Conservation (phyloP, 2,797 vertebrate genomes). For the Pterois miles region DNA sequence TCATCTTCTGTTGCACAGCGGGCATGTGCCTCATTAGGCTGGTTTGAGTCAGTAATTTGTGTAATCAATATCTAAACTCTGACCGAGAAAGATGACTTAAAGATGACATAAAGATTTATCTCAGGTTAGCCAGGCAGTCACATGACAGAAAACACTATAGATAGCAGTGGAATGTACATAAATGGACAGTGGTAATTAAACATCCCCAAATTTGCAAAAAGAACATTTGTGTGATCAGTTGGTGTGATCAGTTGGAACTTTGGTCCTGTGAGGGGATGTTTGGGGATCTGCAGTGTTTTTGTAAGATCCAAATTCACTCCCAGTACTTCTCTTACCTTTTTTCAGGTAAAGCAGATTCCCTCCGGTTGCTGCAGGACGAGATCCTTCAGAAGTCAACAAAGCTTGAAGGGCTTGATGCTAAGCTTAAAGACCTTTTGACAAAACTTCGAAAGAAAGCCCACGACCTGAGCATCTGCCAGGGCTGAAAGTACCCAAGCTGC, state of each 20-base stretch:
- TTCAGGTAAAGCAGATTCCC: slow-evolving; percentile 86
- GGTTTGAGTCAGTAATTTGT: background rate
- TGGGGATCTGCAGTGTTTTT: background rate
- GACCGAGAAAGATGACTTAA: background rate
- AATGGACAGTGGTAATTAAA: background rate
- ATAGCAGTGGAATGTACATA: background rate
- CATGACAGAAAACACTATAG: slow-evolving; percentile 93
- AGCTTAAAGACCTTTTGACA: slow-evolving; percentile 77
- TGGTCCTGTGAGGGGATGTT: background rate
- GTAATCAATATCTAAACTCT: background rate
- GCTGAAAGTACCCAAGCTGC: slow-evolving; percentile 25
- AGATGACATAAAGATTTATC: background rate
- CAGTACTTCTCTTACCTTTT: background rate
- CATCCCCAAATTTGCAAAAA: background rate
- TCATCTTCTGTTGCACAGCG: too few species aligned
- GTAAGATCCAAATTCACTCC: background rate
- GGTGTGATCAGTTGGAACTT: background rate
- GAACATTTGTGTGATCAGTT: background rate
- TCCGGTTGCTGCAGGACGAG: slow-evolving; percentile 79
- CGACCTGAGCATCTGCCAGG: slow-evolving; percentile 78
- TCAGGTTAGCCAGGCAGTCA: slow-evolving; percentile 72
- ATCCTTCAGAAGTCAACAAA: slow-evolving; percentile 75
- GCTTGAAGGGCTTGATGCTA: slow-evolving; percentile 84
- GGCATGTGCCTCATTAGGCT: too few species aligned
- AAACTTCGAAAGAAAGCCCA: slow-evolving; percentile 75